Base-by-base conservation (phyloP, 2,888 invertebrate species). In the Heteromyza rotundicornis region DNA sequence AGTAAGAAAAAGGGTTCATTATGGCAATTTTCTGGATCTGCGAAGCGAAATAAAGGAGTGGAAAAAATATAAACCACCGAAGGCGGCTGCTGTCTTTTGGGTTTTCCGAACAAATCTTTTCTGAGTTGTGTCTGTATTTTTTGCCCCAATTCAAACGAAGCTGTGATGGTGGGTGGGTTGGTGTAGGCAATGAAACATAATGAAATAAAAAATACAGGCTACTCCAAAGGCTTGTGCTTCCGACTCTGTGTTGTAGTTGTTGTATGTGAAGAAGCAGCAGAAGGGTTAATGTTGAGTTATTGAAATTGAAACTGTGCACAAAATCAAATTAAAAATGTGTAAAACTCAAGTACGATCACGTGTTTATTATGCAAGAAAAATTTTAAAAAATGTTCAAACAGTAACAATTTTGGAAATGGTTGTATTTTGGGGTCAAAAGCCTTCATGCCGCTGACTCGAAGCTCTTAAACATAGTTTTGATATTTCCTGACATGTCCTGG, bases 1-100 rank as follows among this genome's bases (percentile, higher is more conserved):
- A n/a, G n/a, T n/a, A n/a, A n/a, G n/a, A 68, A 72, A 74, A 74
- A 76, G 76, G 73, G 73, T 74, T 74, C 73, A 74, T 74, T 76
- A 74, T 68, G 70, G 73, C 73, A 74, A 74, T 74, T 74, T 76
- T 76, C 75, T 76, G 75, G 73, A 73, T 71, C 76, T 70, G 10
- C 7, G 16, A 40, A 7, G n/a, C n/a, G 40, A 7, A n/a, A 40
- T 8, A 32, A 32, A 32, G 5, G 32, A 32, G 32, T 8, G 12
- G 32, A 32, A 32, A 32, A 32, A 8, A 32, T 8, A 32, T 5
- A 32, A 32, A 32, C 7, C 32, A 32, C 5, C 7, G 5, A 32
- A 32, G 32, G 12, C 5, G 12, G 32, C 32, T 12, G 32, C 32
- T 32, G 32, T 12, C 32, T 32, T 32, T 32, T 5, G 32, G 7